Percentiles rank a stretch among this genome's conserved stretches.
Conservation (phyloP, 2,888 invertebrate genomes). For the Xestoiulus laeticollis region DNA sequence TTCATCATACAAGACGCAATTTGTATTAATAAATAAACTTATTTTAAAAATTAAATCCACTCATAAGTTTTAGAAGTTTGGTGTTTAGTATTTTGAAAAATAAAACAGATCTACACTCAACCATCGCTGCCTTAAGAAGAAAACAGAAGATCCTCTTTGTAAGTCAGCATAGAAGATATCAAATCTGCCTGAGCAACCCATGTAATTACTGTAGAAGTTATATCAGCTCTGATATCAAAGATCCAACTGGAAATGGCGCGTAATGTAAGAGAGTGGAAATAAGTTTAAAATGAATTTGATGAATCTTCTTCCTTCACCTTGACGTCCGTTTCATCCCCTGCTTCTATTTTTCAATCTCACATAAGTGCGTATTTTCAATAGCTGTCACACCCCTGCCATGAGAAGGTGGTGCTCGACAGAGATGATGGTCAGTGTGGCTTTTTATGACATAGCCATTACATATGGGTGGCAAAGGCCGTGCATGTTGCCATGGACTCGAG, state of each 20-base stretch:
- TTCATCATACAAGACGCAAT: too few relatives aligned
- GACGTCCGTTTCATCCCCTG: neutral
- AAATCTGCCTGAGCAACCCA: neutral
- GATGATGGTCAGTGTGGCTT: conserved; percentile 16
- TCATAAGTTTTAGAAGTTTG: too few relatives aligned
- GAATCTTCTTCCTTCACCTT: conserved; percentile 13
- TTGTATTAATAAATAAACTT: too few relatives aligned
- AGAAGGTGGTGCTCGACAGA: conserved; percentile 13
- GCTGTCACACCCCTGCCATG: conserved; percentile 34
- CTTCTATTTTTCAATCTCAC: conserved; percentile 1
- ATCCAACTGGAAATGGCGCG: neutral
- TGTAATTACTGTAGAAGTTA: neutral
- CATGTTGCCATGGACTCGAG: conserved; percentile 2
- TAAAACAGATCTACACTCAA: too few relatives aligned
- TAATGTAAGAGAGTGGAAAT: neutral
- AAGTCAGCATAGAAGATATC: too few relatives aligned
- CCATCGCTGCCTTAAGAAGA: too few relatives aligned
- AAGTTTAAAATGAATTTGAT: conserved; percentile 15
- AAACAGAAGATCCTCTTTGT: too few relatives aligned
- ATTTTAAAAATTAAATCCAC: too few relatives aligned
- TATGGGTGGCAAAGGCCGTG: neutral
- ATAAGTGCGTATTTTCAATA: conserved; percentile 29
- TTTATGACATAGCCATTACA: neutral
- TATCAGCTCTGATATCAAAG: neutral
- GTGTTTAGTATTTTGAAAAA: too few relatives aligned